Conservation (phyloP, 2,797 vertebrate genomes). For the Callimico goeldii region DNA sequence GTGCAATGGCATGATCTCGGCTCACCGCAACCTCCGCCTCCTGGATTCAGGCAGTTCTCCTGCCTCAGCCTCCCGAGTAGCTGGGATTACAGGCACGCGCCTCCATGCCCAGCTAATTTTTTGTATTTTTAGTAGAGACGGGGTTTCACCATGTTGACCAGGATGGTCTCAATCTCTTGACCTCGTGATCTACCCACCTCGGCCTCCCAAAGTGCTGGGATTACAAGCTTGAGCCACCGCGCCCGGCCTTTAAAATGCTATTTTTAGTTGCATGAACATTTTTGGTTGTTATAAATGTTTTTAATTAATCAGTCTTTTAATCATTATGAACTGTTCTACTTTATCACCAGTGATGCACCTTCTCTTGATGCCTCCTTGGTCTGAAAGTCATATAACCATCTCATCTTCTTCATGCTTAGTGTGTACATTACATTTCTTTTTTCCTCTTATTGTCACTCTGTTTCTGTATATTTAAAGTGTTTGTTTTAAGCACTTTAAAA, state of each 20-base stretch:
- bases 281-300: neutral
- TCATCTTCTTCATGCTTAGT: neutral
- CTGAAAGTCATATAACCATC: neutral
- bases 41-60: too few relatives aligned
- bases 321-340: neutral
- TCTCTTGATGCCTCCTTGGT: neutral
- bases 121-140: too few relatives aligned
- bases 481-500: neutral
- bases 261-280: neutral
- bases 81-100: too few relatives aligned
- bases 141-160: too few relatives aligned
- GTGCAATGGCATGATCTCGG: too few relatives aligned
- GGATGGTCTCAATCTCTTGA: too few relatives aligned
- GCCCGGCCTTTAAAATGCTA: neutral
- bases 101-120: too few relatives aligned
- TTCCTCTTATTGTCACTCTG: neutral
- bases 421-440: neutral
- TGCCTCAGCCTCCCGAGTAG: too few relatives aligned
- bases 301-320: neutral
- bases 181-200: too few relatives aligned
- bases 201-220: too few relatives aligned
- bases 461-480: neutral
- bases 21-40: too few relatives aligned
- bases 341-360: neutral
- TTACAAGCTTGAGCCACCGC: too few relatives aligned